These are phyloP conservation scores for Falco peregrinus DNA, from an alignment of 2,797 vertebrate genomes.

Conservation along the genomic window DNA sequence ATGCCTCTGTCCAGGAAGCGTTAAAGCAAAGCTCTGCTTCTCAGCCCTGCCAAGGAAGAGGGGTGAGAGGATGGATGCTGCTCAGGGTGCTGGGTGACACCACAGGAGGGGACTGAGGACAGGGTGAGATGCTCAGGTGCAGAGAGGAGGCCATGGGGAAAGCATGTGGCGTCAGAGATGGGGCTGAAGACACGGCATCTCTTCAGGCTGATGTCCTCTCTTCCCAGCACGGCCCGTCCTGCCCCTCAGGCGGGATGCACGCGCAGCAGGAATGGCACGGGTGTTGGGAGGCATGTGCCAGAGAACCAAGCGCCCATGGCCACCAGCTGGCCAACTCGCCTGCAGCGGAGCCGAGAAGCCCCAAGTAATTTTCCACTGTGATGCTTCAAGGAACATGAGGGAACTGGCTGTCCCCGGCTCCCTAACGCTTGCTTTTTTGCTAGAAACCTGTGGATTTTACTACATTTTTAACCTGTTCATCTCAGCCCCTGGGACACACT, in stretches of 20 bases:
- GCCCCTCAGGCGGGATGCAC: neutral
- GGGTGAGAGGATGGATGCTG: neutral
- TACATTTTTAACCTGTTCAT: neutral
- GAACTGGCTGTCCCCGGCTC: neutral
- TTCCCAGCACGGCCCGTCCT: neutral
- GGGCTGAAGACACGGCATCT: neutral
- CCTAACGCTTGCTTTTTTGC: neutral
- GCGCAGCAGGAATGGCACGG: rapidly evolving
- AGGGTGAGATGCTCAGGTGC: neutral
- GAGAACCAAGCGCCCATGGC: neutral
- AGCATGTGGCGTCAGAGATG: neutral
- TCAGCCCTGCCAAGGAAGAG: neutral
- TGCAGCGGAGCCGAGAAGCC: neutral
- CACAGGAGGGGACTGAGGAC: neutral
- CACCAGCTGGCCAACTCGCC: neutral
- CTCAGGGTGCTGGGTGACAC: neutral
- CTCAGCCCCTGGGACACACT: rapidly evolving
- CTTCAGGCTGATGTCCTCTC: neutral
- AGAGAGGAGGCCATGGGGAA: neutral
- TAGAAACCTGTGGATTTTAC: neutral
- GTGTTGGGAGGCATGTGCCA: rapidly evolving
- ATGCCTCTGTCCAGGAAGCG: neutral
- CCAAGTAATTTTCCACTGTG: neutral
- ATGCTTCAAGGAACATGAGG: neutral
- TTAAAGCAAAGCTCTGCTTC: neutral